Conservation (phyloP, 2,888 invertebrate species). For the Meliscaeva auricollis region DNA sequence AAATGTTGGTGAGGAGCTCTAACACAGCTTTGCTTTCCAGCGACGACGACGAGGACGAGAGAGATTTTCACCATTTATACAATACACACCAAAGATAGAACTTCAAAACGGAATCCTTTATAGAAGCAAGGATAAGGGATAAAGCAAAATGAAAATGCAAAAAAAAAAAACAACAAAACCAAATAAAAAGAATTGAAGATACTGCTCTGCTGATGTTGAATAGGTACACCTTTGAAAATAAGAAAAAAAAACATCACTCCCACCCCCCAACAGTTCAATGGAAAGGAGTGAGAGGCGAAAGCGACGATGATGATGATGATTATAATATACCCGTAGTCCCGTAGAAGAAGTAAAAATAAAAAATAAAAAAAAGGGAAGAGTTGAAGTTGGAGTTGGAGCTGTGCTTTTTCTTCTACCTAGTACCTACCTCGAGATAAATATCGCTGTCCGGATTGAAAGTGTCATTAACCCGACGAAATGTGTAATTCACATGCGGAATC, state of each 20-base stretch:
- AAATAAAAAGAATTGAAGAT: conserved; percentile 55
- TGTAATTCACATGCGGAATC: conserved; percentile 96
- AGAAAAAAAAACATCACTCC: conserved; percentile 4
- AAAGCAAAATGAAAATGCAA: conserved; percentile 1
- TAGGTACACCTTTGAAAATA: conserved; percentile 37
- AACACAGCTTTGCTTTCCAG: conserved; percentile 33
- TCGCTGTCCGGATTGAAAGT: conserved; percentile 95
- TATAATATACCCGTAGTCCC: conserved; percentile 4
- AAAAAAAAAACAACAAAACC: conserved; percentile 18
- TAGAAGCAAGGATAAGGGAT: conserved; percentile 36
- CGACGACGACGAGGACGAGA: conserved; percentile 33
- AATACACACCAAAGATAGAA: conserved; percentile 57
- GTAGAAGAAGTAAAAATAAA: conserved; percentile 19
- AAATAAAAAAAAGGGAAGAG: conserved; percentile 26
- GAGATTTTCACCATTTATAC: conserved; percentile 70
- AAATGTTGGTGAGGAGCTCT: background rate
- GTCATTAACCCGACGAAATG: conserved; percentile 94
- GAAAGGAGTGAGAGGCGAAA: conserved; percentile 22
- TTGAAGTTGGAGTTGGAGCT: conserved; percentile 45
- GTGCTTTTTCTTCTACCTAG: conserved; percentile 2
- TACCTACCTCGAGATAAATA: conserved; percentile 93
- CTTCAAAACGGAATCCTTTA: conserved; percentile 60
- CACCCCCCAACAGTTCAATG: conserved; percentile 2
- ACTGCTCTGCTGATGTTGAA: conserved; percentile 35
- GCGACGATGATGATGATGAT: conserved; percentile 22